phyloP scores from a whole-genome alignment of 2,113 vertebrate species.

The Struthidea cinerea region DNA sequence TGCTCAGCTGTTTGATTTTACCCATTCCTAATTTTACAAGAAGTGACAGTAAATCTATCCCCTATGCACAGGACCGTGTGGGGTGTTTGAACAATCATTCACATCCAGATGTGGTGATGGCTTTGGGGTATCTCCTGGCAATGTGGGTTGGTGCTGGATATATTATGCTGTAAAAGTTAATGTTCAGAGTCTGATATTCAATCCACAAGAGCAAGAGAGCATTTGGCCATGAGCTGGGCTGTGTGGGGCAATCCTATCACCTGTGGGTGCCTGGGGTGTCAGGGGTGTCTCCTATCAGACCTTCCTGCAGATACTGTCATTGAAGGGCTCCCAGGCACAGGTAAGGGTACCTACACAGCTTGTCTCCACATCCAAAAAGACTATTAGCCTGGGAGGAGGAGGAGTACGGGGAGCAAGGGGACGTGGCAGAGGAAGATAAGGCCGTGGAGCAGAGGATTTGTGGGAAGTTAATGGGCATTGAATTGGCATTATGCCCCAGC shows the following conservation, averaged over 20 bases:
- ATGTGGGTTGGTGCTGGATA: not conserved
- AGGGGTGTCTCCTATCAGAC: not conserved
- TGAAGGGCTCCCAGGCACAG: not conserved
- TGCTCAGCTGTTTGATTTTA: slow-evolving; percentile 13
- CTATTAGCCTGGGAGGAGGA: not conserved
- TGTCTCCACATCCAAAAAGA: not conserved
- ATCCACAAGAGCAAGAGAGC: not conserved
- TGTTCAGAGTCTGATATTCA: not conserved
- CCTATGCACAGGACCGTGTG: not conserved
- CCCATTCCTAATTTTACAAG: slow-evolving; percentile 12
- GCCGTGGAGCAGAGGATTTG: fast-evolving
- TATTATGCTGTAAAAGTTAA: not conserved
- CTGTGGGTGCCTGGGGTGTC: not conserved
- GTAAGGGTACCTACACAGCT: not conserved
- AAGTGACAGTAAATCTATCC: slow-evolving; percentile 35
- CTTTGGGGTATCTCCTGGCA: slow-evolving; percentile 28
- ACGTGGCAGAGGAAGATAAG: not conserved
- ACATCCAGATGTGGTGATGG: not conserved
- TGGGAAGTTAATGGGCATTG: not conserved
- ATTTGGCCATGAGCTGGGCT: not conserved
- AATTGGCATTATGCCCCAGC: not conserved
- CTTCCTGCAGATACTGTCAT: fast-evolving
- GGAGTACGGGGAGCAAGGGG: not conserved
- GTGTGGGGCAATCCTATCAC: fast-evolving
- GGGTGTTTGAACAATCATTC: not conserved